A percentile compares a stretch with the other conserved stretches of the same genome.
Conservation (phyloP, 2,888 invertebrate species). For the Trissoscelio sp. region DNA sequence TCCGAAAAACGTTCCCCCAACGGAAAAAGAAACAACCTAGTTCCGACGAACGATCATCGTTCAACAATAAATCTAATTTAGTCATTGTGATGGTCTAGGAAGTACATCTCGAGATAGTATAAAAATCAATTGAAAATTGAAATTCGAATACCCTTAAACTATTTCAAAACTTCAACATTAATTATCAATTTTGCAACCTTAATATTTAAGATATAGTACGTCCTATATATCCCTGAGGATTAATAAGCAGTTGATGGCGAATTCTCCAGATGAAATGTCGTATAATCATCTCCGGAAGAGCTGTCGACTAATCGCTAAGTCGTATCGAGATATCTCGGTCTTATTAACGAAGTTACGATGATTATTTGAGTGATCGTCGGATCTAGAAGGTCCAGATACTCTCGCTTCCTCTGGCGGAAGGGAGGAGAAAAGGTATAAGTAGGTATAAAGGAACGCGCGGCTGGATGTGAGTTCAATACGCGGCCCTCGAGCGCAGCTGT, state of each 20-base stretch:
- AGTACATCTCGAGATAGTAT: too few species aligned
- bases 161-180: too few species aligned
- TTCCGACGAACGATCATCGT: conserved; percentile 13
- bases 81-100: conserved; percentile 15
- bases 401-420: neutral
- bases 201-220: too few species aligned
- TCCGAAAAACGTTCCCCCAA: conserved; percentile 15
- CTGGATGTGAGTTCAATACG: conserved; percentile 83
- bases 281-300: conserved; percentile 57
- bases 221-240: too few species aligned
- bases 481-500: conserved; percentile 81
- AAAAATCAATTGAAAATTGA: too few species aligned
- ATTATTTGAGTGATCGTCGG: conserved; percentile 73
- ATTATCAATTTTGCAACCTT: too few species aligned
- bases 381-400: conserved; percentile 7
- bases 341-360: conserved; percentile 74
- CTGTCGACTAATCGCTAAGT: conserved; percentile 16
- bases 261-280: neutral
- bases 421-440: conserved; percentile 74
- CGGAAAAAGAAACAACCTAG: conserved; percentile 10
- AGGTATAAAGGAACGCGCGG: conserved; percentile 82
- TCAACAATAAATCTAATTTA: conserved; percentile 49
- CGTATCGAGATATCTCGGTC: conserved; percentile 72
- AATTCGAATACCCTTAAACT: too few species aligned
- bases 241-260: neutral